Evolutionary conservation across 2,888 invertebrate species (phyloP), one percentile per base, ranked within the genome.

Genomic region (Ophonus ardosiacus): DNA sequence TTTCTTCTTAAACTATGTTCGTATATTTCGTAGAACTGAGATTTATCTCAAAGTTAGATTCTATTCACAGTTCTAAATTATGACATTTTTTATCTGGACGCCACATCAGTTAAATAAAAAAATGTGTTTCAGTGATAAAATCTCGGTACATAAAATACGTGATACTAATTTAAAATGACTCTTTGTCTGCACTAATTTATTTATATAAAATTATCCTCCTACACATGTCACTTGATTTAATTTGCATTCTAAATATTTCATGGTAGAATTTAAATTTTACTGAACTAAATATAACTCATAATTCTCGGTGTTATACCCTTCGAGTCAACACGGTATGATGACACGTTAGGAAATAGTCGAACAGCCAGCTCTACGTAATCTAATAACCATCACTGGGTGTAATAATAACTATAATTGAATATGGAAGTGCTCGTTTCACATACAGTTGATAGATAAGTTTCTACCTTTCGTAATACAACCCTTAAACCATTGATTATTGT

Each of bases 321-420:
- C 10, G 10, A 51, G 43, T 31, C n/a, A 68, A 68, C 15, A 68
- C n/a, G 7, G 31, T 13, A 24, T 2, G 24, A 21, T 63, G 24
- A 24, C 63, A 63, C 10, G 15, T 24, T 5, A 24, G 24, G 63
- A 63, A 63, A 63, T 24, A 63, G 8, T 18, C 6, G 10, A 18
- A 63, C 24, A 13, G 24, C 40, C 40, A 71, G n/a, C 43, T 18
- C 40, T 40, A 10, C 38, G 15, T 71, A 74, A 74, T 51, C 43
- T 74, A 74, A 74, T 74, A 74, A 51, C 74, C 51, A 74, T 74
- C 74, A 74, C 51, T 51, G 51, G 43, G 17, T 74, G 21, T 51
- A 74, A 51, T 74, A 74, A 74, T 74, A 74, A 74, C 74, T 51
- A 74, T 74, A 74, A 74, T 74, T 74, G 51, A 74, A 74, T 74